phyloP scores from a whole-genome alignment of 2,113 vertebrate species.

The Bettongia penicillata region DNA sequence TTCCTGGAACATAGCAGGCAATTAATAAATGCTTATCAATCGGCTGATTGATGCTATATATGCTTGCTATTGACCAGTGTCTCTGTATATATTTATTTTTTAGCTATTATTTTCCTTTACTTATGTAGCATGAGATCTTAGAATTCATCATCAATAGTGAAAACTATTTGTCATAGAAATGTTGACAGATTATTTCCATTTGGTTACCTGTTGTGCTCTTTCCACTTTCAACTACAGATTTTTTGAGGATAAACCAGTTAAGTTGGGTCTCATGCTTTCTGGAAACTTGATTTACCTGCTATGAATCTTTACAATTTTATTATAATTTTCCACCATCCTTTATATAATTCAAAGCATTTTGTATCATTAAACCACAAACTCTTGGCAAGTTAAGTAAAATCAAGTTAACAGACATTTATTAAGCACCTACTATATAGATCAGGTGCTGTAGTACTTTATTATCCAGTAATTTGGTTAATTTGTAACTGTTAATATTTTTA shows the following conservation, averaged over 20 bases:
- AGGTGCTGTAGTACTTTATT: neutral
- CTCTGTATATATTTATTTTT: neutral
- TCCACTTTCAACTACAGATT: neutral
- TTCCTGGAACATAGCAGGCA: neutral
- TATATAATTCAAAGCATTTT: neutral
- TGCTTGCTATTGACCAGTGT: neutral
- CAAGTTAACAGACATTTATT: neutral
- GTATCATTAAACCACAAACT: neutral
- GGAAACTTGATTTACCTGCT: neutral
- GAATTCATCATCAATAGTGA: neutral
- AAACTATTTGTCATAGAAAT: neutral
- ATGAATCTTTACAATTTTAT: neutral
- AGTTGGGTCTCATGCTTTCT: neutral
- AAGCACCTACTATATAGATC: neutral
- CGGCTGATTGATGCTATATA: neutral
- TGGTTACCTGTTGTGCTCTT: neutral
- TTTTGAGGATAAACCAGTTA: neutral
- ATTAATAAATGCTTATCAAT: neutral
- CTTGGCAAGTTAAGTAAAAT: neutral
- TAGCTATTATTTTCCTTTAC: neutral
- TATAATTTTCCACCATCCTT: neutral
- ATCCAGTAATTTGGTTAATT: neutral
- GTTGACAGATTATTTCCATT: neutral
- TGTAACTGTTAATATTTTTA: neutral
- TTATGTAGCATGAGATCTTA: neutral